Percentiles rank a stretch among this genome's conserved stretches.
Conservation (phyloP, 1,140 invertebrate genomes). For the Oreohelix idahoensis region DNA sequence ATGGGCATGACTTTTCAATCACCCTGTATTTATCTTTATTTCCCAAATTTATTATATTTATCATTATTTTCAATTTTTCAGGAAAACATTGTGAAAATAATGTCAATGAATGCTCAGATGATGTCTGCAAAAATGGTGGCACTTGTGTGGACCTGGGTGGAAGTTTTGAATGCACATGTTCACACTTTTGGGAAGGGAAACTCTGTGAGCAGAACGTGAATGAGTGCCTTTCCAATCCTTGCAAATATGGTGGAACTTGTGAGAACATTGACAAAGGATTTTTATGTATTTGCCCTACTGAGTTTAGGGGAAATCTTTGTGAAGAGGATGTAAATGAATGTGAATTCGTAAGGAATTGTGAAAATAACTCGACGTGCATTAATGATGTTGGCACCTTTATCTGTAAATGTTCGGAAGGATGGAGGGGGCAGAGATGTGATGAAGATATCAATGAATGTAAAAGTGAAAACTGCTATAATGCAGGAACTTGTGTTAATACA, state of each 20-base stretch:
- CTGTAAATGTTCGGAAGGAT: constrained; percentile 88
- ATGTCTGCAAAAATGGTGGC: constrained; percentile 91
- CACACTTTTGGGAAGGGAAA: constrained; percentile 58
- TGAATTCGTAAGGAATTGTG: constrained; percentile 43
- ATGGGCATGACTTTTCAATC: no score
- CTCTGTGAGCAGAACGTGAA: constrained; percentile 47
- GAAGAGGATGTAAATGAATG: constrained; percentile 50
- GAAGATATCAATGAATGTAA: constrained; percentile 50
- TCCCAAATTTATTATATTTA: no score
- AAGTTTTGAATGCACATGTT: constrained; percentile 83
- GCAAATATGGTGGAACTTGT: constrained; percentile 53
- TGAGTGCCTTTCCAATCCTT: constrained; percentile 52
- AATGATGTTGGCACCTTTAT: neutral
- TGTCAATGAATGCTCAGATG: constrained; percentile 71
- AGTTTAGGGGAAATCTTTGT: constrained; percentile 38
- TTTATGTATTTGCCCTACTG: constrained; percentile 84
- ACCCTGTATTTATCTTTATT: no score
- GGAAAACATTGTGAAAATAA: constrained; percentile 47
- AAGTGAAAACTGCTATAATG: constrained; percentile 84
- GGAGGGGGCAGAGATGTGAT: constrained; percentile 93
- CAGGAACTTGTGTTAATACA: constrained; percentile 74
- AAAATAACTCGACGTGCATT: constrained; percentile 51
- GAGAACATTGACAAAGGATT: constrained; percentile 43
- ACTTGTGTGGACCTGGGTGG: constrained; percentile 80
- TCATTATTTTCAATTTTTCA: no score